phyloP scores from a whole-genome alignment of 30 jellyfish, hydroid and myxozoan species.

The Clytia hemisphaerica region DNA sequence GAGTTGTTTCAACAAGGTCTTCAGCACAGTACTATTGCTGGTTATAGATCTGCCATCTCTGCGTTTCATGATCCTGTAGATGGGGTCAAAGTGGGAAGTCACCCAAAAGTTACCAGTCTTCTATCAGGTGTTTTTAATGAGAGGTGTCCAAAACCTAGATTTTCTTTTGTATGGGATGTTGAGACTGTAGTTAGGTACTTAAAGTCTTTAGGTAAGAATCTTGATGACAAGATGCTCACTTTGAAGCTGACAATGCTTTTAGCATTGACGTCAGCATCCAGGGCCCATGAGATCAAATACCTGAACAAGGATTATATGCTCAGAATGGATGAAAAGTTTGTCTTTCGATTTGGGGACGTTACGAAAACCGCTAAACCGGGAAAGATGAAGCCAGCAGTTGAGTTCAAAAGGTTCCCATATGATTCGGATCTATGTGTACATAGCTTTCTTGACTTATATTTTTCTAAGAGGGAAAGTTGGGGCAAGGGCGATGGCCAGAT shows the following conservation, averaged over 20 bases:
- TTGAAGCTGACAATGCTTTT: no score
- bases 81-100: conserved; percentile 12
- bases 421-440: not conserved
- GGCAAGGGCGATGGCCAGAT: not conserved
- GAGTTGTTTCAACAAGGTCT: not conserved
- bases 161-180: not conserved
- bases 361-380: not conserved
- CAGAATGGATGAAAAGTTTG: not conserved
- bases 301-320: not conserved
- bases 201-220: no score
- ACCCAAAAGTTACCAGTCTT: conserved; percentile 10
- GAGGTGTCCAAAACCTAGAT: conserved; percentile 3
- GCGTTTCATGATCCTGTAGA: not conserved
- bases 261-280: no score
- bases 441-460: not conserved
- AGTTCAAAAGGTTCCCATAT: not conserved
- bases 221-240: not conserved
- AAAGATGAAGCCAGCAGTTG: not conserved
- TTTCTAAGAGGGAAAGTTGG: not conserved
- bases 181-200: no score
- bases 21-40: not conserved
- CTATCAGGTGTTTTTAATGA: conserved; percentile 10
- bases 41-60: conserved; percentile 12
- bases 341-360: not conserved
- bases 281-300: not conserved